These are phyloP conservation scores for Dermatemys mawii DNA, from an alignment of 2,113 vertebrate genomes.

Conservation along the genomic window DNA sequence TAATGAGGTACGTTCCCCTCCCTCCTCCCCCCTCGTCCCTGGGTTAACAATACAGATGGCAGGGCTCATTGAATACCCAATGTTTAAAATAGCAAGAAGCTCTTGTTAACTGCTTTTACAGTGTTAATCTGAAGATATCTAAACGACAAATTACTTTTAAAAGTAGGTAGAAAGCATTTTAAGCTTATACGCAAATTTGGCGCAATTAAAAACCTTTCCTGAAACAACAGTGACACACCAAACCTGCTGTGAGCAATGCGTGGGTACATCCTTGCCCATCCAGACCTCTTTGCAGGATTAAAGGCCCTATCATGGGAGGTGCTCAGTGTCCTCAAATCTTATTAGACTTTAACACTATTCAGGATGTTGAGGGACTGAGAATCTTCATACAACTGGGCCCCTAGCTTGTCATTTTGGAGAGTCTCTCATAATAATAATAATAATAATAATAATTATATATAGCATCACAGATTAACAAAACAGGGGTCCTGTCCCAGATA, in stretches of 20 bases:
- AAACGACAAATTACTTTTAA: background rate
- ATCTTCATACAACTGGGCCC: too few species aligned
- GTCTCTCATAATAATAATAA: too few species aligned
- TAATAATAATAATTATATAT: too few species aligned
- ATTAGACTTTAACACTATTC: background rate
- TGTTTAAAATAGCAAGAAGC: background rate
- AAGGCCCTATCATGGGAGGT: too few species aligned
- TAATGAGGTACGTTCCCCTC: too few species aligned
- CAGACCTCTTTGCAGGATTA: background rate
- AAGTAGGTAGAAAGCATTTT: background rate
- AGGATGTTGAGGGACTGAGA: too few species aligned
- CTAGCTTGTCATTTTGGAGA: too few species aligned
- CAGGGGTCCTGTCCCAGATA: too few species aligned
- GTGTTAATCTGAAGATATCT: background rate
- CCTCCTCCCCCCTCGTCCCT: too few species aligned
- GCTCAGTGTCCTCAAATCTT: too few species aligned
- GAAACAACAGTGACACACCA: background rate
- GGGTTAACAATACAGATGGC: too few species aligned
- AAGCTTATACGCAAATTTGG: background rate
- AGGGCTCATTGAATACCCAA: background rate
- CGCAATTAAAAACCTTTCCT: background rate
- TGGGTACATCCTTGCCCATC: background rate
- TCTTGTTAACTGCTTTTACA: background rate
- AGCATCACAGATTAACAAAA: background rate
- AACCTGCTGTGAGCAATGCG: background rate